Evolutionary conservation across 2,797 vertebrate species (phyloP), one percentile per base, ranked within the genome.

Genomic region (Onychomys leucogaster): DNA sequence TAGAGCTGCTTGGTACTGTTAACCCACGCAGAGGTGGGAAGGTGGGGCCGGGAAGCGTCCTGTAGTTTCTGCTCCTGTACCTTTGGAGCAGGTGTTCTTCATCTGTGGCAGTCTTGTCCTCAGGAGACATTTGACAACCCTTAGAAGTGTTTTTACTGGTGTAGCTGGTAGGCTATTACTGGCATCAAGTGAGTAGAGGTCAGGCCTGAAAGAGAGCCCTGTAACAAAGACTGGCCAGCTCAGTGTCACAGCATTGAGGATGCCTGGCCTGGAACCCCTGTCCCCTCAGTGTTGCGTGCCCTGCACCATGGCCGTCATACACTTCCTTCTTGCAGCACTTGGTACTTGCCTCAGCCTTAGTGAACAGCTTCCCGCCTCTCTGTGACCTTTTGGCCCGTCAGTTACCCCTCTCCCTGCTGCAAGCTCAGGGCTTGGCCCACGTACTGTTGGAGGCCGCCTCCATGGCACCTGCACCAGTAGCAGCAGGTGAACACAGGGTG

Each of bases 181-280:
- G 37, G 86, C 25, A 17, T n/a, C 9, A 2, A 16, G 75, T 37
- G 55, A 16, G 19, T 8, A 7, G 57, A 71, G 49, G 49, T 49
- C 29, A 75, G 14, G 46, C 5, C 5, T 63, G 3, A 17, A 52
- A 85, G 37, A n/a, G 2, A 4, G 16, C 0, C 49, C 34, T 25
- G 34, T 17, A 0, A 7, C 37, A 32, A 11, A 13, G n/a, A 7
- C 2, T 6, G 25, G 1, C 14, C 61, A n/a, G 71, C 52, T 8
- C 6, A 1, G 46, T 21, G 46, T 25, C 65, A 5, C 2, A 21
- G 61, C 0, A 1, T n/a, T 0, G 13, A 17, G 65, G 25, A 41
- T 41, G 14, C 6, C 37, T 57, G 37, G 6, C 55, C 29, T 75
- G 52, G n/a, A 37, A 43, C 17, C 6, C 41, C 69, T 59, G 80